Conservation (phyloP, 1,140 invertebrate species). For the Bombus waltoni region DNA sequence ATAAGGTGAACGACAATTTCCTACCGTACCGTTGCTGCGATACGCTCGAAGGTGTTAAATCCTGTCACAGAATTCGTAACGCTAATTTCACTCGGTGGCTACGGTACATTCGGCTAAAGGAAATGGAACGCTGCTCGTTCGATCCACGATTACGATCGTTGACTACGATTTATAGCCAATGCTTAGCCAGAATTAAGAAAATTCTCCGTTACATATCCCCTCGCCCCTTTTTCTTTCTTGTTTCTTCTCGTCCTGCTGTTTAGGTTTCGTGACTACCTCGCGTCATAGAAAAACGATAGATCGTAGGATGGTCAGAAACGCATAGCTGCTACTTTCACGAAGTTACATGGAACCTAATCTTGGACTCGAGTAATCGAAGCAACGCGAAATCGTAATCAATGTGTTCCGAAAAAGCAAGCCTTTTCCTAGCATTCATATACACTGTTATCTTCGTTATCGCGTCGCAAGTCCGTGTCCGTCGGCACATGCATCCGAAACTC, state of each 20-base stretch:
- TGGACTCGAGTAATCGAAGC: too few relatives aligned
- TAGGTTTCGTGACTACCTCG: too few relatives aligned
- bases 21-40: too few relatives aligned
- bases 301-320: too few relatives aligned
- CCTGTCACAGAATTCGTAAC: neutral
- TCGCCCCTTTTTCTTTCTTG: neutral
- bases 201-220: neutral
- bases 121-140: neutral
- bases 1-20: neutral
- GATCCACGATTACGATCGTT: neutral
- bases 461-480: too few relatives aligned
- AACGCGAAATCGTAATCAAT: too few relatives aligned
- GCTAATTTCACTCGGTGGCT: neutral
- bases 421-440: too few relatives aligned
- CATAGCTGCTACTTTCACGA: too few relatives aligned
- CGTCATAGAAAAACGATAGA: neutral
- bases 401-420: too few relatives aligned
- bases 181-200: neutral
- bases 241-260: neutral
- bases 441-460: too few relatives aligned
- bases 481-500: too few relatives aligned
- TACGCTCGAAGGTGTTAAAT: neutral
- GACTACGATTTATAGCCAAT: neutral
- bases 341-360: too few relatives aligned
- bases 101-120: neutral